Evolutionary conservation across 2,797 vertebrate species (phyloP).

Genomic region (Chelon auratus): DNA sequence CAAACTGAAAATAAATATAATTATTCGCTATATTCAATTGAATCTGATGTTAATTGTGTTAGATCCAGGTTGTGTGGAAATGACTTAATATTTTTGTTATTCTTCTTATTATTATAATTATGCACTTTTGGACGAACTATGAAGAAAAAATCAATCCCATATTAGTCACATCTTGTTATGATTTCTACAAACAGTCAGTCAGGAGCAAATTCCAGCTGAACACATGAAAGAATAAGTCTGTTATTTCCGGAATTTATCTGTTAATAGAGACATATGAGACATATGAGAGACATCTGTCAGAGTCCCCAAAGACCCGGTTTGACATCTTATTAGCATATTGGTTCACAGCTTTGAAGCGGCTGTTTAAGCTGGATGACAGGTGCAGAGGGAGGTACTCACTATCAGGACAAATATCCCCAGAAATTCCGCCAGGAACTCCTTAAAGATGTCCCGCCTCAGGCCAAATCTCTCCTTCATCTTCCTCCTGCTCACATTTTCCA

Average conservation of each 20-base stretch:
- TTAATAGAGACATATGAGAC: conserved; percentile 66
- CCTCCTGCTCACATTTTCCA: conserved; percentile 81
- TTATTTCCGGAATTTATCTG: conserved; percentile 48
- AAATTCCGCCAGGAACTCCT: conserved; percentile 94
- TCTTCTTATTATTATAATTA: background rate
- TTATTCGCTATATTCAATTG: background rate
- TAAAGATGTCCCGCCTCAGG: conserved; percentile 88
- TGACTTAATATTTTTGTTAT: background rate
- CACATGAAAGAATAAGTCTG: conserved; percentile 59
- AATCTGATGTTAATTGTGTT: background rate
- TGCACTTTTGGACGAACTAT: conserved; percentile 15
- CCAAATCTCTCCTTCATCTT: conserved; percentile 87
- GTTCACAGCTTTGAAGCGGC: conserved; percentile 64
- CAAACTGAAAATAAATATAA: conserved; percentile 6
- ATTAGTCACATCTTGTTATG: conserved; percentile 49
- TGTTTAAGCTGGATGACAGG: conserved; percentile 73
- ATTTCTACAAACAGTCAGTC: conserved; percentile 23
- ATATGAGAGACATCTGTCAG: conserved; percentile 59
- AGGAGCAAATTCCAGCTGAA: conserved; percentile 58
- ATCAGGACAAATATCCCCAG: conserved; percentile 94
- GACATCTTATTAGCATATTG: conserved; percentile 74
- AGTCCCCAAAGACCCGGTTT: conserved; percentile 59
- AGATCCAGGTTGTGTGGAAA: background rate
- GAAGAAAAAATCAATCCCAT: conserved; percentile 20
- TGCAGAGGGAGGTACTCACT: conserved; percentile 88